A percentile compares a stretch with the other conserved stretches of the same genome.
Conservation (phyloP, 2,797 vertebrate genomes). For the Oreochromis mossambicus region DNA sequence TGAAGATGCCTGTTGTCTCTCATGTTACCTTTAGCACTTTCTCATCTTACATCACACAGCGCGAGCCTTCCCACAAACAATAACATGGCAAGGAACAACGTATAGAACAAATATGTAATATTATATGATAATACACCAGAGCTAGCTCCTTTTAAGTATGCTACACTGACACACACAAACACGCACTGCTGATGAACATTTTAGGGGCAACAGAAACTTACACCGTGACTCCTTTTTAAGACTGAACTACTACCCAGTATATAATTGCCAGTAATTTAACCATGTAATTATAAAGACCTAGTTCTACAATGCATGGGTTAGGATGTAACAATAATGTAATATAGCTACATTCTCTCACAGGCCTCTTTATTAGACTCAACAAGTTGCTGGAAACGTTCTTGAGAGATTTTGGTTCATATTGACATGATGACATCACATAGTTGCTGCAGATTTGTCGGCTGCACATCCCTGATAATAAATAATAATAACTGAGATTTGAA, state of each 20-base stretch:
- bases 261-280: background rate
- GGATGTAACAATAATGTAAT: background rate
- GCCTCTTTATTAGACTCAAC: background rate
- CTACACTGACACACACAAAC: background rate
- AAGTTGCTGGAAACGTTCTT: background rate
- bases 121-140: background rate
- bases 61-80: constrained; percentile 16
- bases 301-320: background rate
- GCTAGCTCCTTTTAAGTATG: background rate
- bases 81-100: constrained; percentile 10
- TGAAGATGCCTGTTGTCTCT: constrained; percentile 62
- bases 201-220: background rate
- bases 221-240: background rate
- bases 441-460: background rate
- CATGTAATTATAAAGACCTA: background rate
- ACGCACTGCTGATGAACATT: background rate
- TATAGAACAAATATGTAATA: background rate
- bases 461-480: background rate
- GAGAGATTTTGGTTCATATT: background rate
- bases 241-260: background rate
- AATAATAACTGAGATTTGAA: no score
- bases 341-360: background rate
- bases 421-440: background rate
- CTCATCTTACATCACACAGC: constrained; percentile 52
- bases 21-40: constrained; percentile 55